Evolutionary conservation across 2,888 invertebrate genomes (phyloP), one percentile per base, ranked within the genome.

Genomic region (Chaetogeoica ovagalla): DNA sequence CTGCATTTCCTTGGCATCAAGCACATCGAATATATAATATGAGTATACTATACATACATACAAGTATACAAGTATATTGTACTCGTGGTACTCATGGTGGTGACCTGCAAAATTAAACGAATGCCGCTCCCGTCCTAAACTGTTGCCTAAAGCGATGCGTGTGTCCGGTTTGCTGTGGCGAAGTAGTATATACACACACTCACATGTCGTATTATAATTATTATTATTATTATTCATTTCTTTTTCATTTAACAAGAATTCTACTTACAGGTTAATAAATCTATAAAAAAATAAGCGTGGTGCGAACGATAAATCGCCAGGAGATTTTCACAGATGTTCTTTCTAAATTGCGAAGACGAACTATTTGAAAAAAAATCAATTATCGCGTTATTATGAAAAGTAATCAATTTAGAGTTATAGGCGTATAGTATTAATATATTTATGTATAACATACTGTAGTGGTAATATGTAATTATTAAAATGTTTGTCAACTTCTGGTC

Each of bases 71-170:
- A 6, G 30, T 6, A 43, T n/a, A n/a, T n/a, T n/a, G n/a, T n/a
- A n/a, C n/a, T n/a, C n/a, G n/a, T n/a, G 43, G 11, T 70, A 70
- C 21, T n/a, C 59, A 52, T 70, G 9, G 2, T 48, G 48, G 9
- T 48, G 77, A 77, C 62, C 63, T 71, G 71, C 57, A 70, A 71
- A 79, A 63, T 59, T 68, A 59, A 48, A 62, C 19, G 52, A 70
- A 71, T 71, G 70, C 59, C 21, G 39, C 19, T 21, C 23, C 13
- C 63, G n/a, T 63, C 57, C 63, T 71, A 63, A 71, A 71, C 71
- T 71, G 57, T 71, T 63, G 79, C 70, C 43, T 63, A 71, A 63
- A 71, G 79, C 70, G n/a, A 75, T 43, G 43, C 30, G 66, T 57
- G 19, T 69, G 79, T 70, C 69, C 39, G 69, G 63, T 70, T 77